Evolutionary conservation across 2,888 invertebrate species (phyloP).

Genomic region (Yponomeuta cagnagella): DNA sequence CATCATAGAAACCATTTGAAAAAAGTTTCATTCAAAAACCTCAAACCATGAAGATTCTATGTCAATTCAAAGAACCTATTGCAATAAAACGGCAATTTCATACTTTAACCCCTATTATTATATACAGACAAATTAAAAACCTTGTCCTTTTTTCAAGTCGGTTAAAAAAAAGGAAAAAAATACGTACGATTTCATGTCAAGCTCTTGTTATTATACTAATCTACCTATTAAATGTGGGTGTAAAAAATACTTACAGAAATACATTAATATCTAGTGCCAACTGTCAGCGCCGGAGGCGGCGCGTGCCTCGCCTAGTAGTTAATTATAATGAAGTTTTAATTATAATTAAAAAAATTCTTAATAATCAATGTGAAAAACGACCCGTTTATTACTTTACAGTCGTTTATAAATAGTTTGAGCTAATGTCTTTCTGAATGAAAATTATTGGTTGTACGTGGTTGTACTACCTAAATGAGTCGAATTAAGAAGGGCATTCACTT

Average conservation of each 20-base stretch:
- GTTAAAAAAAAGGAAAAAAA: too few species aligned
- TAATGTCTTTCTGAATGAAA: not conserved
- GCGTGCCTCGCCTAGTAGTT: constrained; percentile 41
- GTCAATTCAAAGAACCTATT: too few species aligned
- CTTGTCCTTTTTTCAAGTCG: too few species aligned
- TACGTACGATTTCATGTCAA: too few species aligned
- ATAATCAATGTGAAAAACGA: not conserved
- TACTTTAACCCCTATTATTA: too few species aligned
- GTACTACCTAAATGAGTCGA: too few species aligned
- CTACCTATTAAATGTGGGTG: constrained; percentile 4
- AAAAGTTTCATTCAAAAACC: too few species aligned
- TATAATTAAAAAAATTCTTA: constrained; percentile 45
- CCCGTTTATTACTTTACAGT: not conserved
- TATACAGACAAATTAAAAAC: too few species aligned
- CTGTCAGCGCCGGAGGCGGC: constrained; percentile 47
- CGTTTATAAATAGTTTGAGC: not conserved
- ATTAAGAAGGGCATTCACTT: too few species aligned
- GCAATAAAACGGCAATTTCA: too few species aligned
- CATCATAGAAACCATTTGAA: too few species aligned
- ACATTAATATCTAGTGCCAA: constrained; percentile 25
- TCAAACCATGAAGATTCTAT: too few species aligned
- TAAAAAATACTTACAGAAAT: not conserved
- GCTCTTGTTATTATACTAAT: not conserved
- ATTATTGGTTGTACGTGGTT: not conserved
- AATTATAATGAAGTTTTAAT: constrained; percentile 55